These are phyloP conservation scores for Pteria penguin DNA, from an alignment of 2,888 invertebrate genomes.

Conservation along the genomic window DNA sequence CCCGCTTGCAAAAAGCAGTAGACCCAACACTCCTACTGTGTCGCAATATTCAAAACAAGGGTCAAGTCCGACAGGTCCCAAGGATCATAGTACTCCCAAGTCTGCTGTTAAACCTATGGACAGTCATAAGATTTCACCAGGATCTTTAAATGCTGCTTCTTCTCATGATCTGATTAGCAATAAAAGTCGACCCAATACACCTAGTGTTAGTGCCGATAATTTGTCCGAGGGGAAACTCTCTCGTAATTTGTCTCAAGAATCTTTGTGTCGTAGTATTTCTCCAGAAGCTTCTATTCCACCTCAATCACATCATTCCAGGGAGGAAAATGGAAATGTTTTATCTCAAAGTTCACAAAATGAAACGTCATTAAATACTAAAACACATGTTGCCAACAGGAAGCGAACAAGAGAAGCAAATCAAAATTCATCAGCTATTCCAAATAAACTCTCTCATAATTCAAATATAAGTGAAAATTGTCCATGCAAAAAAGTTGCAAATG, in stretches of 20 bases:
- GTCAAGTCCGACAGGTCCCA: slow-evolving; percentile 26
- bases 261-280: slow-evolving; percentile 17
- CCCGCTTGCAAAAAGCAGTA: slow-evolving; percentile 29
- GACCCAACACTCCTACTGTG: slow-evolving; percentile 42
- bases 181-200: slow-evolving; percentile 31
- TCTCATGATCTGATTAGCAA: slow-evolving; percentile 21
- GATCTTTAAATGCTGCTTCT: slow-evolving; percentile 3
- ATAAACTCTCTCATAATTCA: slow-evolving; percentile 17
- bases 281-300: slow-evolving; percentile 27
- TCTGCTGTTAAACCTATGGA: slow-evolving; percentile 3
- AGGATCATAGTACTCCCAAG: slow-evolving; percentile 34
- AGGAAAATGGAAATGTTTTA: slow-evolving; percentile 40
- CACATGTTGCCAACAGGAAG: slow-evolving; percentile 62
- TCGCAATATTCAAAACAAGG: slow-evolving; percentile 33
- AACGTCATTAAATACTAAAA: slow-evolving; percentile 62
- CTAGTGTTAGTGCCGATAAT: background rate
- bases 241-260: slow-evolving; percentile 38
- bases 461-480: slow-evolving; percentile 47
- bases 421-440: slow-evolving; percentile 15
- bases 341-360: slow-evolving; percentile 49
- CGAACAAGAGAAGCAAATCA: slow-evolving; percentile 43
- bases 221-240: slow-evolving; percentile 17
- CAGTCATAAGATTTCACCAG: slow-evolving; percentile 20
- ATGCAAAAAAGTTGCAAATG: slow-evolving; percentile 43
- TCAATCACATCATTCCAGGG: slow-evolving; percentile 55